phyloP scores from a whole-genome alignment of 2,888 invertebrate genomes.

The Creontiades dilutus region DNA sequence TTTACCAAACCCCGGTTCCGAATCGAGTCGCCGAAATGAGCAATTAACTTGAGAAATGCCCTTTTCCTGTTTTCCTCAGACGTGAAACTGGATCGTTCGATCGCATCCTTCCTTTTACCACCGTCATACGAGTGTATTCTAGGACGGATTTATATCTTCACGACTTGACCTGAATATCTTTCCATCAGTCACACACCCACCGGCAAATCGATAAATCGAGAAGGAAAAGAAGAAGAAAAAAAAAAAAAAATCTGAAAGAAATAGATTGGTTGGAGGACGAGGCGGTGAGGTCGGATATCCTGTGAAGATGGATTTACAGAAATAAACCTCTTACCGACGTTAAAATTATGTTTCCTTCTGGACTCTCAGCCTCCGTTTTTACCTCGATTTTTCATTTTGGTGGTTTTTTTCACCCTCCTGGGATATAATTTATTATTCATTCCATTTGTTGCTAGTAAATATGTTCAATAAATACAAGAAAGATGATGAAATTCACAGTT shows the following conservation, averaged over 20 bases:
- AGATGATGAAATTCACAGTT: no score
- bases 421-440: no score
- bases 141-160: slow-evolving; percentile 5
- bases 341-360: slow-evolving; percentile 20
- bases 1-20: no score
- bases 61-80: neutral
- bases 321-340: slow-evolving; percentile 25
- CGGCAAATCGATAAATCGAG: slow-evolving; percentile 27
- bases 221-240: neutral
- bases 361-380: no score
- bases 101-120: neutral
- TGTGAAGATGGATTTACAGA: slow-evolving; percentile 31
- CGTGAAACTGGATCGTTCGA: neutral
- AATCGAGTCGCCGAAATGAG: no score
- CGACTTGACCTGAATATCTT: slow-evolving; percentile 27
- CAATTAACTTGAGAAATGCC: neutral
- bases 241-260: neutral
- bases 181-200: slow-evolving; percentile 20
- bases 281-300: slow-evolving; percentile 1
- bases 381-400: no score
- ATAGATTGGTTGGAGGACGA: slow-evolving; percentile 14
- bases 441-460: no score
- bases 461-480: no score
- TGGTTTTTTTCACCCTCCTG: no score
- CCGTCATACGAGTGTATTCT: neutral